A percentile compares a stretch with the other conserved stretches of the same genome.
Evolutionary conservation across 1,140 invertebrate genomes (phyloP).

Genomic region (Aphidius gifuensis): DNA sequence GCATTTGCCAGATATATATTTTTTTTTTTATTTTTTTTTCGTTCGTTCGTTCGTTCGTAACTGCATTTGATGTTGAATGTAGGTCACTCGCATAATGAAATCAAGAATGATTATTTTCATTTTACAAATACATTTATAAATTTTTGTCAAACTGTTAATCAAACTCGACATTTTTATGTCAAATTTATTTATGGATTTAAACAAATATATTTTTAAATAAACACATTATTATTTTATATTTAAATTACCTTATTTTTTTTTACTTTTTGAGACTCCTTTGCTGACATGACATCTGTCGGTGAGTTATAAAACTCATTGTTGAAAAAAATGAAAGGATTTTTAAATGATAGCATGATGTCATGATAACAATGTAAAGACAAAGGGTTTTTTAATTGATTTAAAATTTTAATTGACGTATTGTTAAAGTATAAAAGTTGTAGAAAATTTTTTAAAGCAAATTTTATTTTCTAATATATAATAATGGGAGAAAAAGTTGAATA

Average conservation of each 20-base stretch:
- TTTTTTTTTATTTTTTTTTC: neutral
- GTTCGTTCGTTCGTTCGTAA: too few relatives aligned
- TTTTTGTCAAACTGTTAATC: neutral
- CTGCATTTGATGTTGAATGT: slow-evolving; percentile 13
- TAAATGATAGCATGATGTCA: too few relatives aligned
- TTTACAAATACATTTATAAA: slow-evolving; percentile 11
- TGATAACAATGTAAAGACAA: too few relatives aligned
- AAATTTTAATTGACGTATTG: too few relatives aligned
- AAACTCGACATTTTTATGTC: slow-evolving; percentile 8
- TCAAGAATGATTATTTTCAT: slow-evolving; percentile 25
- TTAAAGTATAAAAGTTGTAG: too few relatives aligned
- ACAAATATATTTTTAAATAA: neutral
- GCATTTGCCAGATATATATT: neutral
- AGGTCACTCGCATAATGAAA: slow-evolving; percentile 21
- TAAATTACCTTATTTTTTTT: neutral
- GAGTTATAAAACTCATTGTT: slow-evolving; percentile 17
- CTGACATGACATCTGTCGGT: slow-evolving; percentile 23
- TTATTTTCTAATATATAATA: too few relatives aligned
- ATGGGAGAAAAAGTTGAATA: too few relatives aligned
- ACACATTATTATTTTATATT: neutral
- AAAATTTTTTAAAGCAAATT: too few relatives aligned
- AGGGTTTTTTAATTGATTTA: too few relatives aligned
- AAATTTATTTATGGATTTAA: slow-evolving; percentile 12
- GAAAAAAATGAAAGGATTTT: neutral
- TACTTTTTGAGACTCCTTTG: neutral